Percentiles rank a stretch among this genome's conserved stretches.
phyloP scores from a whole-genome alignment of 2,888 invertebrate genomes.

The Camptogramma bilineatum region DNA sequence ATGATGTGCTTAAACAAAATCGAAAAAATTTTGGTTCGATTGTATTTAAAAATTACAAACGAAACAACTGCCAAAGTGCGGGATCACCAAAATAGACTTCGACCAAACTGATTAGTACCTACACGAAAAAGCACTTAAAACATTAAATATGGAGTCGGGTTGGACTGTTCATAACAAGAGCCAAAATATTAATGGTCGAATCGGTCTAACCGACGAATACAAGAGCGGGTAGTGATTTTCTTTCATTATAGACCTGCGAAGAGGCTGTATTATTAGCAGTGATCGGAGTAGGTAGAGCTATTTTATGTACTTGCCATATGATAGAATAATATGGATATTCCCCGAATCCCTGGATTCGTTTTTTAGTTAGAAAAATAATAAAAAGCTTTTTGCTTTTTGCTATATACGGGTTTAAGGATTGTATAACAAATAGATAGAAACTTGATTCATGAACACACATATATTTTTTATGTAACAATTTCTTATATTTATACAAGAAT shows the following conservation, averaged over 20 bases:
- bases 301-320: too few species aligned
- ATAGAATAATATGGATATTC: too few species aligned
- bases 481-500: too few species aligned
- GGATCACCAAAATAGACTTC: constrained; percentile 20
- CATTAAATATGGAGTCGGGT: constrained; percentile 72
- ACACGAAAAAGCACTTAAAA: constrained; percentile 77
- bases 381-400: too few species aligned
- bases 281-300: too few species aligned
- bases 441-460: too few species aligned
- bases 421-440: too few species aligned
- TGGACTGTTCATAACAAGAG: constrained; percentile 57
- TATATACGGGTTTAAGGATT: too few species aligned
- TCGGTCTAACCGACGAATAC: background rate
- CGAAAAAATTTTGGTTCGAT: background rate
- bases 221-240: constrained; percentile 3
- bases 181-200: constrained; percentile 57
- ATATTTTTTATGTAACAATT: too few species aligned
- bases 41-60: background rate
- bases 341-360: too few species aligned
- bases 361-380: too few species aligned
- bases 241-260: background rate
- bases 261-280: too few species aligned
- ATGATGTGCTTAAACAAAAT: background rate
- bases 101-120: constrained; percentile 45
- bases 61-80: constrained; percentile 12